Conservation (phyloP, 1,140 invertebrate species). For the Apis dorsata region DNA sequence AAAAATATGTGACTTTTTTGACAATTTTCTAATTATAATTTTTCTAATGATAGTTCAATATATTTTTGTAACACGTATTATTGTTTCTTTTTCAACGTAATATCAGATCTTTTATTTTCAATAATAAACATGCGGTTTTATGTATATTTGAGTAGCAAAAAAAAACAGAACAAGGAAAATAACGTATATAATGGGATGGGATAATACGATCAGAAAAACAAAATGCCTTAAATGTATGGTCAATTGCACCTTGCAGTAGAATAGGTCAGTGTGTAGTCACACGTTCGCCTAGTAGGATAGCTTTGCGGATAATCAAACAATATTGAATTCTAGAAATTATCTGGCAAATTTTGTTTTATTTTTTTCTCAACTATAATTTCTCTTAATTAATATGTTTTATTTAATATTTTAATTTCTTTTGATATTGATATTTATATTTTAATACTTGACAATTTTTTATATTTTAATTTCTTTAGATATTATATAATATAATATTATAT, state of each 20-base stretch:
- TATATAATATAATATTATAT: too few relatives aligned
- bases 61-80: too few relatives aligned
- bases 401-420: too few relatives aligned
- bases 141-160: not conserved
- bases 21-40: not conserved
- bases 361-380: too few relatives aligned
- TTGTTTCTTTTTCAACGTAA: too few relatives aligned
- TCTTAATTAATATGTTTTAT: too few relatives aligned
- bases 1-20: not conserved
- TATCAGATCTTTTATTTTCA: not conserved
- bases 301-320: not conserved
- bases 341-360: not conserved
- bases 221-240: not conserved
- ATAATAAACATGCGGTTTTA: not conserved
- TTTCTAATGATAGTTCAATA: not conserved
- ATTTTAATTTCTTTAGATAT: too few relatives aligned
- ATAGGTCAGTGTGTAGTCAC: slow-evolving; percentile 10
- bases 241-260: not conserved
- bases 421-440: too few relatives aligned
- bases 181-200: not conserved
- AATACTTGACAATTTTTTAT: too few relatives aligned
- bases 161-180: not conserved
- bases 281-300: slow-evolving; percentile 15
- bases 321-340: not conserved
- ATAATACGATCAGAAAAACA: not conserved